These are phyloP conservation scores for Apis florea DNA, from an alignment of 1,140 invertebrate species.

Conservation along the genomic window DNA sequence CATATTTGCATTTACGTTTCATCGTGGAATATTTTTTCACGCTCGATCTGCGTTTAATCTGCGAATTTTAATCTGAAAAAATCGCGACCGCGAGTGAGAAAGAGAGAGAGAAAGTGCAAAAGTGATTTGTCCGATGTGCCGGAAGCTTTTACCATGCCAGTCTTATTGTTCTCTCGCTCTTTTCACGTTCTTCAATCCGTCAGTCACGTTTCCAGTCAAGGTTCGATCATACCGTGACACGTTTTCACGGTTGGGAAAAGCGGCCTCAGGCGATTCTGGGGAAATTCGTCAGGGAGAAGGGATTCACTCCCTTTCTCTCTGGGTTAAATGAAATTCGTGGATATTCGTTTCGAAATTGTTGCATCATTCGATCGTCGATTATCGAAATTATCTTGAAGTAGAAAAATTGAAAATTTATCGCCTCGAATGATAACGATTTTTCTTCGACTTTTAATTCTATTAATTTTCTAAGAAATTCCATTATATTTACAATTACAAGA, in stretches of 20 bases:
- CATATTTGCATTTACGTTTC: too few species aligned
- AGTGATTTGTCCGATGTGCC: conserved; percentile 5
- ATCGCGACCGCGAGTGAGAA: background rate
- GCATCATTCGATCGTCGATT: background rate
- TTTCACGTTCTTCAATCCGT: conserved; percentile 17
- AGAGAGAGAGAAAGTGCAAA: conserved; percentile 3
- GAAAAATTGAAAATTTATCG: background rate
- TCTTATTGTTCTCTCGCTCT: background rate
- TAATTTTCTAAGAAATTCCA: too few species aligned
- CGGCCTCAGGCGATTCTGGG: background rate
- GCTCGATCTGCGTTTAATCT: background rate
- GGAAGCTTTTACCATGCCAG: background rate
- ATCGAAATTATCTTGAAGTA: too few species aligned
- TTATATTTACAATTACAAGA: too few species aligned
- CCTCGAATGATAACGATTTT: background rate
- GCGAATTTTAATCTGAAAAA: too few species aligned
- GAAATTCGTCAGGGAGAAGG: conserved; percentile 5
- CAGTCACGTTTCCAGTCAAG: conserved; percentile 17
- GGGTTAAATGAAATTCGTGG: conserved; percentile 6
- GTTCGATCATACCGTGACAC: conserved; percentile 11
- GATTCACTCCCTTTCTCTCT: background rate
- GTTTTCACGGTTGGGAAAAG: background rate
- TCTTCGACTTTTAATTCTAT: background rate
- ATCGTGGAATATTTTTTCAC: too few species aligned
- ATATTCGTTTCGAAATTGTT: background rate